phyloP scores from a whole-genome alignment of 2,888 invertebrate genomes.

The Prosopocoilus inquinatus region DNA sequence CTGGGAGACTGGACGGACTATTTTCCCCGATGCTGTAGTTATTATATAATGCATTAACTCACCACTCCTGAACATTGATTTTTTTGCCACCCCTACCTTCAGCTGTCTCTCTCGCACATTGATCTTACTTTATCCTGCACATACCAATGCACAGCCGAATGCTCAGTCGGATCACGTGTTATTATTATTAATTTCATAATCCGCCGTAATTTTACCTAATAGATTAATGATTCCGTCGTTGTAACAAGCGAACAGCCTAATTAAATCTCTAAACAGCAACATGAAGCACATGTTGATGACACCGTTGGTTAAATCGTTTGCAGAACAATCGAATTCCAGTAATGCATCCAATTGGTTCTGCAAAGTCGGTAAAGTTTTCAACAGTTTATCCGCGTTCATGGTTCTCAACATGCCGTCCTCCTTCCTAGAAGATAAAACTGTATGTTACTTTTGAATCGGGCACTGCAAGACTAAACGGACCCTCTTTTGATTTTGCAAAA shows the following conservation, averaged over 20 bases:
- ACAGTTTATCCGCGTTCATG: conserved; percentile 95
- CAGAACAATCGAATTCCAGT: conserved; percentile 95
- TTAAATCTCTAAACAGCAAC: conserved; percentile 80
- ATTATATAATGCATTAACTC: too few relatives aligned
- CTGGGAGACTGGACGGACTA: too few relatives aligned
- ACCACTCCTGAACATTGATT: too few relatives aligned
- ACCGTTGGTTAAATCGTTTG: conserved; percentile 95
- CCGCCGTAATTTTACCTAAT: conserved; percentile 59
- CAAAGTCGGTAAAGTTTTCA: conserved; percentile 93
- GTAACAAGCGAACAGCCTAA: conserved; percentile 96
- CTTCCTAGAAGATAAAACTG: conserved; percentile 62
- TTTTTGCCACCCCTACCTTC: too few relatives aligned
- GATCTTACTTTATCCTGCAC: too few relatives aligned
- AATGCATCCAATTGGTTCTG: conserved; percentile 94
- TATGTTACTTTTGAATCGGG: background rate
- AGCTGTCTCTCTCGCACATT: too few relatives aligned
- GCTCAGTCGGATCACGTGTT: background rate
- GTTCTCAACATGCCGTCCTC: conserved; percentile 95
- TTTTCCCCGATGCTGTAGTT: too few relatives aligned
- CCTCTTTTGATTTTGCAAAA: conserved; percentile 99
- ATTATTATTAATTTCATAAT: background rate
- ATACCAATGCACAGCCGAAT: too few relatives aligned
- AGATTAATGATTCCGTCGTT: conserved; percentile 99
- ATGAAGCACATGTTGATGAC: conserved; percentile 83
- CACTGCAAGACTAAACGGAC: conserved; percentile 56